A percentile compares a stretch with the other conserved stretches of the same genome.
Conservation (phyloP, 2,888 invertebrate species). For the Leistus spinibarbis region DNA sequence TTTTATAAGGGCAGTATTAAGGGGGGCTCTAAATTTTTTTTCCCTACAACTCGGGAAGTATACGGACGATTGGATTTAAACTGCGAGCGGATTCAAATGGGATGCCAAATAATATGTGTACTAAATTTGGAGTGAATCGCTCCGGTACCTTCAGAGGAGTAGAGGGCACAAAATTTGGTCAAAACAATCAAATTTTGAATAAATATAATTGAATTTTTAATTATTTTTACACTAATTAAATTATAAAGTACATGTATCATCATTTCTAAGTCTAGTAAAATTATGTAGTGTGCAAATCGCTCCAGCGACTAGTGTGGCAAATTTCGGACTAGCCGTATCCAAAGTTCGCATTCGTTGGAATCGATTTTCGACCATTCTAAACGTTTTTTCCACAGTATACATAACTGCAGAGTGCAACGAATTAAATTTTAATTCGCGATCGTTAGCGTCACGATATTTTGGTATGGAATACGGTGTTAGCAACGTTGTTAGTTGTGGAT, state of each 20-base stretch:
- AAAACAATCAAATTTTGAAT: constrained; percentile 1
- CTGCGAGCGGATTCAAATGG: too few relatives aligned
- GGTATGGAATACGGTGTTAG: constrained; percentile 42
- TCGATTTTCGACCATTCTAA: constrained; percentile 43
- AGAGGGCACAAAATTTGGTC: not conserved
- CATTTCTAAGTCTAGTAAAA: constrained; percentile 45
- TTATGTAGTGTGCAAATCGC: constrained; percentile 46
- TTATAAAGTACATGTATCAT: constrained; percentile 39
- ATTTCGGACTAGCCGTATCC: constrained; percentile 42
- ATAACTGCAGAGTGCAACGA: constrained; percentile 43
- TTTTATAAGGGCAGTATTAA: too few relatives aligned
- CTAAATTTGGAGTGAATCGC: too few relatives aligned
- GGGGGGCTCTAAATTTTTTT: too few relatives aligned
- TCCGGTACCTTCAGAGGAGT: too few relatives aligned
- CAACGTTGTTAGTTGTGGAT: constrained; percentile 44
- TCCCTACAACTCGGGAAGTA: too few relatives aligned
- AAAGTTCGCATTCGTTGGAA: constrained; percentile 44
- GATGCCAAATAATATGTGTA: too few relatives aligned
- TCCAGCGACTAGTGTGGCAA: constrained; percentile 43
- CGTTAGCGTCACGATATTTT: constrained; percentile 22
- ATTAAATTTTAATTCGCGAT: constrained; percentile 43
- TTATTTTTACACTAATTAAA: not conserved
- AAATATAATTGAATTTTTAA: not conserved
- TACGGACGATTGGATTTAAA: too few relatives aligned
- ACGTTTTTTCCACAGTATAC: constrained; percentile 44